These are phyloP conservation scores for Gymnothorax javanicus DNA, from an alignment of 2,797 vertebrate genomes.

Conservation along the genomic window DNA sequence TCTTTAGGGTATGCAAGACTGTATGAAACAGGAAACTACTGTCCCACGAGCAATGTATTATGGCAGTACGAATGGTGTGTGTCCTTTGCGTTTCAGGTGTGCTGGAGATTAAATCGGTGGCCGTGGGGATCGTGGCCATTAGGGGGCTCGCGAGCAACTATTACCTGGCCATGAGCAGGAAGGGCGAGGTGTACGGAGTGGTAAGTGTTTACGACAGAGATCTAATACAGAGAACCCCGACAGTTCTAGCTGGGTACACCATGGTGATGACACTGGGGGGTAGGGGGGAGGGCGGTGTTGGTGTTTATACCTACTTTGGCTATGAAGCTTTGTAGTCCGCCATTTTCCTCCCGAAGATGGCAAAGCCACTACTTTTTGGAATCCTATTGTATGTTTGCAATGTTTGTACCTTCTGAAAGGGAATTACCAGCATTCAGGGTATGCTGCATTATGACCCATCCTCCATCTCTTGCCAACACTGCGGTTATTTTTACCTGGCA, in stretches of 20 bases:
- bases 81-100: slow-evolving; percentile 78
- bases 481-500: not conserved
- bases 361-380: not conserved
- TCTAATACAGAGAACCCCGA: not conserved
- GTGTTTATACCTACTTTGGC: not conserved
- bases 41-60: not conserved
- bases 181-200: slow-evolving; percentile 92
- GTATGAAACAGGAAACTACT: slow-evolving; percentile 1
- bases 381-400: not conserved
- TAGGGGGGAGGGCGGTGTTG: not conserved
- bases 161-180: slow-evolving; percentile 97
- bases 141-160: slow-evolving; percentile 96
- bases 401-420: not conserved
- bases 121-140: slow-evolving; percentile 96
- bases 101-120: slow-evolving; percentile 98
- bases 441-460: not conserved
- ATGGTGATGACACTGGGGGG: too few species aligned
- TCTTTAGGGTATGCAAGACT: not conserved
- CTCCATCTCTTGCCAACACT: not conserved
- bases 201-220: slow-evolving; percentile 74
- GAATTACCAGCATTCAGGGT: not conserved
- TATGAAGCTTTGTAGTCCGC: not conserved
- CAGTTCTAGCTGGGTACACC: not conserved
- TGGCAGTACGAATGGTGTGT: not conserved
- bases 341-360: not conserved